phyloP scores from a whole-genome alignment of 2,797 vertebrate genomes.

The Pterois miles region DNA sequence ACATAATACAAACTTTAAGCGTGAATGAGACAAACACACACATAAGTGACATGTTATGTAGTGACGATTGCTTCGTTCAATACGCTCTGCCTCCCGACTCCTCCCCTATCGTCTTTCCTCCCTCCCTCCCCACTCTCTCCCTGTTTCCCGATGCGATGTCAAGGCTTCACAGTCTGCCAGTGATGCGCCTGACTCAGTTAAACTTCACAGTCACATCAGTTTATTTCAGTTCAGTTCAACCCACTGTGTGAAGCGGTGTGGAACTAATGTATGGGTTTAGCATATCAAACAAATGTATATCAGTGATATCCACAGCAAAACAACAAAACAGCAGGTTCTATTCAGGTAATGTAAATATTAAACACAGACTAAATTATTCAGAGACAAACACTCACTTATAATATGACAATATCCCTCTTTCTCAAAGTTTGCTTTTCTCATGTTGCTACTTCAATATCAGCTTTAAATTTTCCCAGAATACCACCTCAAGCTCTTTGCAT shows the following conservation, averaged over 20 bases:
- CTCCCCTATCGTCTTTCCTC: conserved; percentile 30
- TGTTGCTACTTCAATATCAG: background rate
- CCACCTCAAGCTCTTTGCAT: background rate
- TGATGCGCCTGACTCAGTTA: conserved; percentile 27
- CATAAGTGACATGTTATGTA: conserved; percentile 26
- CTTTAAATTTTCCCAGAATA: background rate
- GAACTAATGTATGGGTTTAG: conserved; percentile 6
- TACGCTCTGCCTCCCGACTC: conserved; percentile 39
- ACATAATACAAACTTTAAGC: background rate
- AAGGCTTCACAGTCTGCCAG: conserved; percentile 32
- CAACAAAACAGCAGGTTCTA: background rate
- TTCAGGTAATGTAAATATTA: background rate
- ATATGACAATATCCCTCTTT: background rate
- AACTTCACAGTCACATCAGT: conserved; percentile 24
- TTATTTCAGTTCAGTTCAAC: conserved; percentile 14
- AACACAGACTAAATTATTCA: background rate
- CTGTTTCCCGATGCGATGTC: conserved; percentile 9
- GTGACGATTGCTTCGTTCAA: conserved; percentile 31
- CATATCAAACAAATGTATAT: background rate
- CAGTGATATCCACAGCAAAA: background rate
- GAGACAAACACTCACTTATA: background rate
- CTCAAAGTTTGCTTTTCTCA: background rate
- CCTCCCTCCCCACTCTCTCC: background rate
- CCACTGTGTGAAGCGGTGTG: background rate
- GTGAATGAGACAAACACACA: conserved; percentile 4